Percentiles rank a stretch among this genome's conserved stretches.
Conservation (phyloP, 2,113 vertebrate genomes). For the Geococcyx californianus region DNA sequence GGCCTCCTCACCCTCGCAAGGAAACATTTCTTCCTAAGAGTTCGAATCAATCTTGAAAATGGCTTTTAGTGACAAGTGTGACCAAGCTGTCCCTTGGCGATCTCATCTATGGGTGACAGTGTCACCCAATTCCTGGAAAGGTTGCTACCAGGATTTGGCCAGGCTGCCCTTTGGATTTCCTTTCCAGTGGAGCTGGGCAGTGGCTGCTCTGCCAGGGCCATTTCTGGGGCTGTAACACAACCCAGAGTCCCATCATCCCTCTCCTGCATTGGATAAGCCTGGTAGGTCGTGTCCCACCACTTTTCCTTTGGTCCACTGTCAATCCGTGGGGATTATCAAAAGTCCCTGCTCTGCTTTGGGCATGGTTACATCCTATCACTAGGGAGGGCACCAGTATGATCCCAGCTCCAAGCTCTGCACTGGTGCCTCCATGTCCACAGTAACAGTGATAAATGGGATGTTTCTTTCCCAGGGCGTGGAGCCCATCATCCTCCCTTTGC, state of each 20-base stretch:
- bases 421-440: neutral
- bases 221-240: neutral
- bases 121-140: neutral
- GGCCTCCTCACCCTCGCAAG: no score
- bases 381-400: rapidly evolving
- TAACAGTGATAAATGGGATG: rapidly evolving
- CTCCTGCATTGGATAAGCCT: rapidly evolving
- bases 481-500: neutral
- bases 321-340: neutral
- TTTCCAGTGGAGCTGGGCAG: neutral
- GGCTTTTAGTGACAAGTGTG: neutral
- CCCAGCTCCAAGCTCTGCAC: neutral
- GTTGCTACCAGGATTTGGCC: neutral
- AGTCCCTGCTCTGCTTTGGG: neutral
- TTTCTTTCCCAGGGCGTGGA: neutral
- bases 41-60: neutral
- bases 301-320: rapidly evolving
- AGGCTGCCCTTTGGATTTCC: neutral
- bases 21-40: no score
- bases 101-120: rapidly evolving
- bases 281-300: neutral
- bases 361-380: rapidly evolving
- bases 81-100: neutral
- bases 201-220: rapidly evolving
- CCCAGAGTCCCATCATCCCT: rapidly evolving